Conservation (phyloP, 2,797 vertebrate genomes). For the Todus mexicanus region DNA sequence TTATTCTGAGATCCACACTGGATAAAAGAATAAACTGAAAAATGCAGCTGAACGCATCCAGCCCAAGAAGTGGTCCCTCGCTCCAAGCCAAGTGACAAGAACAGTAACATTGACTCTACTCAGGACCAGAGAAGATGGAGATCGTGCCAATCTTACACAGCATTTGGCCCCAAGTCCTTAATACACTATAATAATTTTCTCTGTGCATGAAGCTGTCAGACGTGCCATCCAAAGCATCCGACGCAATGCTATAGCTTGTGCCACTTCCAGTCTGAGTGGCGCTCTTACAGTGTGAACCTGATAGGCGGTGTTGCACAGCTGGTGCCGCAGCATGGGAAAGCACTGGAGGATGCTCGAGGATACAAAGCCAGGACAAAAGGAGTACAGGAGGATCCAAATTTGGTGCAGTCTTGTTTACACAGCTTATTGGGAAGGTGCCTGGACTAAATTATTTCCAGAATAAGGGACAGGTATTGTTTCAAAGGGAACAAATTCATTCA, state of each 20-base stretch:
- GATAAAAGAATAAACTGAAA: background rate
- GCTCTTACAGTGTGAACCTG: background rate
- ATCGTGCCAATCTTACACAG: background rate
- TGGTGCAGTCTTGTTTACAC: background rate
- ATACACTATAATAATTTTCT: background rate
- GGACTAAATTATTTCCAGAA: background rate
- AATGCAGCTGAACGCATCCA: background rate
- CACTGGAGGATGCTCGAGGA: accelerated
- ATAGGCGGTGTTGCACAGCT: background rate
- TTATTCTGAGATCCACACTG: background rate
- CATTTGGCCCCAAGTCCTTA: background rate
- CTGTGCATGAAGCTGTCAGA: background rate
- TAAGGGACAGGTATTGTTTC: background rate
- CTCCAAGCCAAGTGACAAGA: background rate
- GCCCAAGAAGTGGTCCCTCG: background rate
- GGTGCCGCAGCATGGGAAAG: accelerated
- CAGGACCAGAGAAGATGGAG: background rate
- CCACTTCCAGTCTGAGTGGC: background rate
- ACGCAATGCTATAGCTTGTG: background rate
- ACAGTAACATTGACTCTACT: background rate
- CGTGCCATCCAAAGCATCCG: background rate
- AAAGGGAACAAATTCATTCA: background rate
- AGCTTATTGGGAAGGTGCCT: background rate
- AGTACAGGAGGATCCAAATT: background rate
- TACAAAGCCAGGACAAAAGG: background rate